Conservation (phyloP, 1,140 invertebrate genomes). For the Acromyrmex heyeri region DNA sequence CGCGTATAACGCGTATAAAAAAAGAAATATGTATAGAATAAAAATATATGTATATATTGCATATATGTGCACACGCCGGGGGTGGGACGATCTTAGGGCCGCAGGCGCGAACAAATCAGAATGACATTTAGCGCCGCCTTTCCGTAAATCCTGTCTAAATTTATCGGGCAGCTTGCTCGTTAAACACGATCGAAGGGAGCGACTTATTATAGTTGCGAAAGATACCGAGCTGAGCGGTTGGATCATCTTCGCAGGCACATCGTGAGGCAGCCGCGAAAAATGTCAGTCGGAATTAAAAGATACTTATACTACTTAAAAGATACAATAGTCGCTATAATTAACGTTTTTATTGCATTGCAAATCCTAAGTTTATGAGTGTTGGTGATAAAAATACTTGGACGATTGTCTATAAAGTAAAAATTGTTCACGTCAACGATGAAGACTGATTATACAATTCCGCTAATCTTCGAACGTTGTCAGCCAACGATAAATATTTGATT, state of each 20-base stretch:
- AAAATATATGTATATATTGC: conserved; percentile 28
- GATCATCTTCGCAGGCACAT: conserved; percentile 19
- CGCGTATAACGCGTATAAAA: conserved; percentile 52
- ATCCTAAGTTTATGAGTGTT: not conserved
- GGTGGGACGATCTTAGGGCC: conserved; percentile 51
- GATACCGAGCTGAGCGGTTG: conserved; percentile 56
- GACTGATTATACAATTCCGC: not conserved
- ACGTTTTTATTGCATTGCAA: not conserved
- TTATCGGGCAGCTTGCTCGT: conserved; percentile 29
- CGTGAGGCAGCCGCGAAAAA: not conserved
- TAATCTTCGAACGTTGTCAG: not conserved
- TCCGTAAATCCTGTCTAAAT: conserved; percentile 49
- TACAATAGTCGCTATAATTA: not conserved
- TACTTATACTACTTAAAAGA: not conserved
- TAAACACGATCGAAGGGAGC: conserved; percentile 38
- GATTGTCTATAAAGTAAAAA: not conserved
- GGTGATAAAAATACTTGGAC: conserved; percentile 3
- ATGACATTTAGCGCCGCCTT: conserved; percentile 64
- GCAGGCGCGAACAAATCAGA: conserved; percentile 58
- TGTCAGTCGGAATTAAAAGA: conserved; percentile 6
- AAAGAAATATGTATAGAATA: conserved; percentile 31
- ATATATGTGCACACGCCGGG: not conserved
- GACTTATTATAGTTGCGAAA: conserved; percentile 57
- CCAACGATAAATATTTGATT: not conserved
- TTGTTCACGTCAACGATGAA: not conserved